Evolutionary conservation across 2,797 vertebrate species (phyloP), one percentile per base, ranked within the genome.

Genomic region (Helostoma temminkii): DNA sequence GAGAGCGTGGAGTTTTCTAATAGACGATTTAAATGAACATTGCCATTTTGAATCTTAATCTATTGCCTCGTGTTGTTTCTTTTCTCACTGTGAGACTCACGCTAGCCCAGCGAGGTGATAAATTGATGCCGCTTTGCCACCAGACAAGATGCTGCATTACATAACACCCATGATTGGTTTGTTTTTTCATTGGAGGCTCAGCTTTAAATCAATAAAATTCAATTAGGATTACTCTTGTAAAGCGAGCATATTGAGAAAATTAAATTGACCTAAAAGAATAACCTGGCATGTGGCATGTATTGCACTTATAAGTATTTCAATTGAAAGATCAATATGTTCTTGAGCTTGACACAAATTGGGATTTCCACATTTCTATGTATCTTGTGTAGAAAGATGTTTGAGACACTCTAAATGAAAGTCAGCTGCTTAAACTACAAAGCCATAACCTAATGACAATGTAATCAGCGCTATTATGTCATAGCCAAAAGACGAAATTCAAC

Each of bases 151-250:
- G 71, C 67, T 11, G 45, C 69, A 59, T 74, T 75, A 78, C 77
- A 85, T 74, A 87, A 85, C 30, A 52, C 28, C 59, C 67, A 30
- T 74, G 78, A 82, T 82, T 78, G 25, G 57, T 82, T 76, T 72
- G 58, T 70, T 86, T 80, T 74, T 71, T 78, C 71, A 80, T 83
- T 28, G 58, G 71, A 63, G 50, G 11, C 69, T 80, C 30, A 68
- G 58, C 69, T 77, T 81, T 75, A 59, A 87, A 88, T 90, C 88
- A 81, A 84, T 91, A 75, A 22, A 78, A 82, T 85, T 83, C 45
- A 86, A 84, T 89, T 84, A 87, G 77, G 69, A 74, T 84, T 78
- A 50, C 76, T 72, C 73, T 78, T 59, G 68, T 81, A 84, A 88
- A 78, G 55, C 25, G 24, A 47, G 48, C 71, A 65, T 74, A 63